These are phyloP conservation scores for Darevskia mixta DNA, from an alignment of 2,797 vertebrate species.

Conservation along the genomic window DNA sequence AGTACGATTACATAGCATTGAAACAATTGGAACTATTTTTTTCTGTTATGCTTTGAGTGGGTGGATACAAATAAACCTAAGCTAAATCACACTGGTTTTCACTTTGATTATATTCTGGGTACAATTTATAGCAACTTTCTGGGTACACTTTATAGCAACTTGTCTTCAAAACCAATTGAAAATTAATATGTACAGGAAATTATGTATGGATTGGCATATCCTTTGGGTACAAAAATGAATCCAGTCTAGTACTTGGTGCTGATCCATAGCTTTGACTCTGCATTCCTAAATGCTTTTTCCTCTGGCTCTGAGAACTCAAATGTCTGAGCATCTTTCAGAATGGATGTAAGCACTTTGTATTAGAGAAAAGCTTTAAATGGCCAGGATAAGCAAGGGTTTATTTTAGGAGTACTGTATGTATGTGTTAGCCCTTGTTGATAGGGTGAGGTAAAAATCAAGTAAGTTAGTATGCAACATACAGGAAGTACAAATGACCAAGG, in stretches of 20 bases:
- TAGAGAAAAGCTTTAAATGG: slow-evolving; percentile 15
- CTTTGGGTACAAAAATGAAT: neutral
- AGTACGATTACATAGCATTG: neutral
- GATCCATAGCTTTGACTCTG: neutral
- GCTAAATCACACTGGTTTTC: neutral
- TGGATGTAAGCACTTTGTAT: neutral
- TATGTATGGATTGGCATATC: neutral
- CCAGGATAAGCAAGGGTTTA: slow-evolving; percentile 5
- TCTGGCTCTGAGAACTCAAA: neutral
- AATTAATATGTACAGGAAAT: neutral
- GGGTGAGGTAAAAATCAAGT: neutral
- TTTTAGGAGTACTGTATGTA: neutral
- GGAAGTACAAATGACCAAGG: neutral
- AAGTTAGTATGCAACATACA: neutral
- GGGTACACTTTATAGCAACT: neutral
- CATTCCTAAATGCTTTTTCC: neutral
- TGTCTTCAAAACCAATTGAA: neutral
- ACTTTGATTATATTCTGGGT: neutral
- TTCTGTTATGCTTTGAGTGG: neutral
- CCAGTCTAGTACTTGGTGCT: neutral
- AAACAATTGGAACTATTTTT: neutral
- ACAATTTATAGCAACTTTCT: neutral
- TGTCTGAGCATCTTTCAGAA: neutral
- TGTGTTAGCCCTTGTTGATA: slow-evolving; percentile 22
- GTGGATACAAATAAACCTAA: neutral